Conservation (phyloP, 1,140 invertebrate species). For the Eulimnadia texana region DNA sequence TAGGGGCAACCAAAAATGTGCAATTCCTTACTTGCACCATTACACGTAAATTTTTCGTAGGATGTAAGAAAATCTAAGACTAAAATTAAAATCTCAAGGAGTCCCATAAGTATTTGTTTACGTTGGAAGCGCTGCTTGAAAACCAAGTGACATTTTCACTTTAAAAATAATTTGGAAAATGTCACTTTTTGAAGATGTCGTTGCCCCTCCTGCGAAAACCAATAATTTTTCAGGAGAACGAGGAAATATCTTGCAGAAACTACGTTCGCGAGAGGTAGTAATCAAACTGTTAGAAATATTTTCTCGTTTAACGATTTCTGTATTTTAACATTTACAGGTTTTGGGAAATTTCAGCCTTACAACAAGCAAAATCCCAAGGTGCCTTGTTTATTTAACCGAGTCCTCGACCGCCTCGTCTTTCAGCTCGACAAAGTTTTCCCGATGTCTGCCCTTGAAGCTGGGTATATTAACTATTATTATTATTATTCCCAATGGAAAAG, state of each 20-base stretch:
- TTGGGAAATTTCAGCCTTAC: constrained; percentile 3
- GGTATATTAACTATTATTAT: constrained; percentile 24
- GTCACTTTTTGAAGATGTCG: too few relatives aligned
- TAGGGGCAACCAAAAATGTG: too few relatives aligned
- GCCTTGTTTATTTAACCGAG: constrained; percentile 25
- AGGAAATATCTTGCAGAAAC: neutral
- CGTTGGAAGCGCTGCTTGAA: too few relatives aligned
- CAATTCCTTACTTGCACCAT: too few relatives aligned
- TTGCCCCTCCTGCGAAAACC: too few relatives aligned
- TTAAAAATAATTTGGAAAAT: too few relatives aligned
- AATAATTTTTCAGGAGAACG: too few relatives aligned
- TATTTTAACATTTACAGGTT: neutral
- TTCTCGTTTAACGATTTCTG: neutral
- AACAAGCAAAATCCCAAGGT: constrained; percentile 1
- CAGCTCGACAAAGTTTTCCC: constrained; percentile 27
- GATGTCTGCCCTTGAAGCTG: constrained; percentile 28
- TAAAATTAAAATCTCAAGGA: too few relatives aligned
- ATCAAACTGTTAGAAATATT: neutral
- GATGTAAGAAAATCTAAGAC: too few relatives aligned
- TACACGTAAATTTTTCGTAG: too few relatives aligned
- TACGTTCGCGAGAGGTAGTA: neutral
- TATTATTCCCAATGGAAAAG: neutral
- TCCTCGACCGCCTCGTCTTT: constrained; percentile 30
- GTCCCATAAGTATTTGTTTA: too few relatives aligned
- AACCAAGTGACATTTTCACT: too few relatives aligned